Conservation (phyloP, 2,113 vertebrate genomes). For the Cyphotilapia sp. region DNA sequence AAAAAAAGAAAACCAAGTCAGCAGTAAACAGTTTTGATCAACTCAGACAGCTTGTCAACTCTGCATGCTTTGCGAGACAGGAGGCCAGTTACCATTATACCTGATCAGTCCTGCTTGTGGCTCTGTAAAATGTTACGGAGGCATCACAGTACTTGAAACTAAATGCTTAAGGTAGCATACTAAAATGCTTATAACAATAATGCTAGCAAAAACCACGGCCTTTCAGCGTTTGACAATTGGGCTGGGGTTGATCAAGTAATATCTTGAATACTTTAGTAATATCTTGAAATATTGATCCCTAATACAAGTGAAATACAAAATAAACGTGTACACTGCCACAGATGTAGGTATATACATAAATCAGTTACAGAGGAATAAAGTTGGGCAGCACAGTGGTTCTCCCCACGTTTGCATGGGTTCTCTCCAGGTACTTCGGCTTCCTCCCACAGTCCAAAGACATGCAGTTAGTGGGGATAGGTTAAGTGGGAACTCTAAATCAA, state of each 20-base stretch:
- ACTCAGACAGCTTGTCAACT: background rate
- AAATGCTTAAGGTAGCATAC: background rate
- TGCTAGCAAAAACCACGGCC: background rate
- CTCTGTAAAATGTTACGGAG: background rate
- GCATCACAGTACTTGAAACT: fast-evolving
- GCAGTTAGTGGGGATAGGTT: background rate
- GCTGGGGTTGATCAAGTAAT: background rate
- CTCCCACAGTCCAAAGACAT: background rate
- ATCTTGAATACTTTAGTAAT: background rate
- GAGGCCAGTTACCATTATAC: background rate
- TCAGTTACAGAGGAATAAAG: background rate
- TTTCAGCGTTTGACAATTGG: fast-evolving
- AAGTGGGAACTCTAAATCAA: background rate
- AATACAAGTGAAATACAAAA: background rate
- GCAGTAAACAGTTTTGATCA: background rate
- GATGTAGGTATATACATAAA: background rate
- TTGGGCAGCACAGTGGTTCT: background rate
- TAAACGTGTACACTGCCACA: background rate
- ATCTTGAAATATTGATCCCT: background rate
- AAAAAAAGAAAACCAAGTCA: background rate
- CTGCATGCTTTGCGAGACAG: background rate
- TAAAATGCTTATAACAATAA: background rate
- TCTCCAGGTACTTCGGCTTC: background rate
- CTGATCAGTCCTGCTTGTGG: background rate
- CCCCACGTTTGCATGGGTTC: background rate